phyloP scores from a whole-genome alignment of 2,113 vertebrate species.

The Odontophorus gujanensis region DNA sequence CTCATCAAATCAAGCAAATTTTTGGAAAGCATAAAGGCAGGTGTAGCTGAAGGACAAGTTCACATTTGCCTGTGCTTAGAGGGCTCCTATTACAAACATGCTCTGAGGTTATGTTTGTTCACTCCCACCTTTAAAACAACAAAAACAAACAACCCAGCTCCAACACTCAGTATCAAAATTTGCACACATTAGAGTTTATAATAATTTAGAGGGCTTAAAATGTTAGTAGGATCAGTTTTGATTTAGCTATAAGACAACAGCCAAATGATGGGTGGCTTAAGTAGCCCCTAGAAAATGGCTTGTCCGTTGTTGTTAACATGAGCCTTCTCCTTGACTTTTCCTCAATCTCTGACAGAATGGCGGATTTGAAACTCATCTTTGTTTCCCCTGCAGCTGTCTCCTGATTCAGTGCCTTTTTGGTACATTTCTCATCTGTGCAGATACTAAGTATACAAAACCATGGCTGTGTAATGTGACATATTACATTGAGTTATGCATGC shows the following conservation, averaged over 20 bases:
- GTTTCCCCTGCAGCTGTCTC: background rate
- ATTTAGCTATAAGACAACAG: background rate
- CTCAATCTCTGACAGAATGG: background rate
- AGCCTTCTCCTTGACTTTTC: background rate
- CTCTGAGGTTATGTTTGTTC: background rate
- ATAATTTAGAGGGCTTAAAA: background rate
- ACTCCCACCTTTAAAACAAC: background rate
- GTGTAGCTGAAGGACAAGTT: constrained; percentile 7
- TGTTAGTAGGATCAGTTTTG: background rate
- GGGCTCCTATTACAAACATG: background rate
- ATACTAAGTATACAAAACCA: background rate
- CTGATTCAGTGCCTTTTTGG: background rate
- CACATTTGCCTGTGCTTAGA: background rate
- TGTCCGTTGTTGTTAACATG: background rate
- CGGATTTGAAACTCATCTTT: background rate
- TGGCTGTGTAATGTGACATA: background rate
- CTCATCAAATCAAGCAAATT: background rate
- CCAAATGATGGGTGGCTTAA: background rate
- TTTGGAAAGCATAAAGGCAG: background rate
- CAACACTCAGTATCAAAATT: background rate
- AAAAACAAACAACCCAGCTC: background rate
- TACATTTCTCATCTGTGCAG: background rate
- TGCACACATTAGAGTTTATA: background rate
- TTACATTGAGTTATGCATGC: background rate
- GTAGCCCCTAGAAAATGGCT: background rate